Evolutionary conservation across 2,888 invertebrate genomes (phyloP).

Genomic region (Spodoptera littoralis): DNA sequence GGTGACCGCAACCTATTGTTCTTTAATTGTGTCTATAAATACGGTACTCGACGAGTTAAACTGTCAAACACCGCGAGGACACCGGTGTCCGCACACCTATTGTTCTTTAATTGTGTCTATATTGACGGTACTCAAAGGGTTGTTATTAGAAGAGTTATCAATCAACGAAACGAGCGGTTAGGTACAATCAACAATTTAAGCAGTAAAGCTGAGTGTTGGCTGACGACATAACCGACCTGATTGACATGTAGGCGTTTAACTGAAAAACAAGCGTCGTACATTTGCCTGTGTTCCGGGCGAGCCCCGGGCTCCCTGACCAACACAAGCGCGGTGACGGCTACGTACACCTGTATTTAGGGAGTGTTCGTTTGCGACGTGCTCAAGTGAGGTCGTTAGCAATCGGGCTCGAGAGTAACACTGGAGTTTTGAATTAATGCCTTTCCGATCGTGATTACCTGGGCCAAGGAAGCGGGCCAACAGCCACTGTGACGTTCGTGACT

Average conservation of each 20-base stretch:
- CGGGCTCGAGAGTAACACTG: constrained; percentile 65
- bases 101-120: too few species aligned
- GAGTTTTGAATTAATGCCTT: constrained; percentile 81
- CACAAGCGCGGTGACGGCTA: constrained; percentile 15
- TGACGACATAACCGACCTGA: constrained; percentile 4
- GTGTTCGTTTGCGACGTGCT: constrained; percentile 73
- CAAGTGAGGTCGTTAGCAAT: constrained; percentile 74
- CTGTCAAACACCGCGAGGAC: too few species aligned
- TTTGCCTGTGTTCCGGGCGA: constrained; percentile 3
- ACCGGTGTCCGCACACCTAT: too few species aligned
- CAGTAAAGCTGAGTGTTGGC: background rate
- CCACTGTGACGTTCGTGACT: constrained; percentile 76
- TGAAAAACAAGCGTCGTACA: constrained; percentile 10
- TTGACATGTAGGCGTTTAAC: background rate
- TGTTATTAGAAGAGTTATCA: too few species aligned
- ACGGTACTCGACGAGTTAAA: too few species aligned
- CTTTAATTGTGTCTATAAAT: too few species aligned
- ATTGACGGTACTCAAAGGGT: too few species aligned
- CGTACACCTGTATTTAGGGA: constrained; percentile 55
- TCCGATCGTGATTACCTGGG: constrained; percentile 78
- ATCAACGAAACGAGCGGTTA: too few species aligned
- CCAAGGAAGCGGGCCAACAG: constrained; percentile 68
- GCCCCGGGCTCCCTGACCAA: background rate
- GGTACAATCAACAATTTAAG: background rate
- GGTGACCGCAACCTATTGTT: too few species aligned